Base-by-base conservation (phyloP, 2,888 invertebrate species). In the Xylota segnis region DNA sequence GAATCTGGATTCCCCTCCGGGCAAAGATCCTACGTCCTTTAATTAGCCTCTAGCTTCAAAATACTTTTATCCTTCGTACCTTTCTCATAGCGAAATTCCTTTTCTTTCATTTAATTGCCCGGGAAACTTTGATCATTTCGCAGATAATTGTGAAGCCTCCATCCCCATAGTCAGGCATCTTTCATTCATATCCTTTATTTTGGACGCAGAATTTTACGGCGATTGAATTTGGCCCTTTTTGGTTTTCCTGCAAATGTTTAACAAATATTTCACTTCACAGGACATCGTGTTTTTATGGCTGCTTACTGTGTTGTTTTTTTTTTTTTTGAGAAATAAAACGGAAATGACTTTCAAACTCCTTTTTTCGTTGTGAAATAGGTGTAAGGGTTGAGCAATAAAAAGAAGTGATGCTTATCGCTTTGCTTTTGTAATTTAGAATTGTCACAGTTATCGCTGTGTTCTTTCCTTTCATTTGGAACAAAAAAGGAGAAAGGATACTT, bases 111-210 rank as follows among this genome's bases (percentile, higher is more conserved):
- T 71, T 71, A 71, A 71, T 71, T 71, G 58, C 16, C 71, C 58
- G 56, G 56, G n/a, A 71, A 71, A 71, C 58, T 71, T 71, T 71
- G 71, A 59, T 71, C 71, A 47, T 71, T 71, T 71, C 71, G 58
- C 58, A 58, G 71, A 71, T 71, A 71, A 71, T 71, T 71, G 71
- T 58, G 58, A 59, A 59, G 47, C 71, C 58, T 45, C 52, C 70
- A 47, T 58, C 32, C 18, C 18, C 18, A 34, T 68, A n/a, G 50
- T 18, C 18, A 10, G n/a, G n/a, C 47, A 10, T 54, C 18, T 14
- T 10, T 12, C 4, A 29, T 5, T n/a, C 27, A n/a, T 9, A 56
- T 32, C 32, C 32, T 32, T 3, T 2, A 6, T 43, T 6, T 43
- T 6, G 14, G 43, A 7, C 14, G 45, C 37, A 18, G 52, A n/a